Evolutionary conservation across 92 coral and sea anemone genomes (phyloP), one percentile per base, ranked within the genome.

Genomic region (Palythoa grandis): DNA sequence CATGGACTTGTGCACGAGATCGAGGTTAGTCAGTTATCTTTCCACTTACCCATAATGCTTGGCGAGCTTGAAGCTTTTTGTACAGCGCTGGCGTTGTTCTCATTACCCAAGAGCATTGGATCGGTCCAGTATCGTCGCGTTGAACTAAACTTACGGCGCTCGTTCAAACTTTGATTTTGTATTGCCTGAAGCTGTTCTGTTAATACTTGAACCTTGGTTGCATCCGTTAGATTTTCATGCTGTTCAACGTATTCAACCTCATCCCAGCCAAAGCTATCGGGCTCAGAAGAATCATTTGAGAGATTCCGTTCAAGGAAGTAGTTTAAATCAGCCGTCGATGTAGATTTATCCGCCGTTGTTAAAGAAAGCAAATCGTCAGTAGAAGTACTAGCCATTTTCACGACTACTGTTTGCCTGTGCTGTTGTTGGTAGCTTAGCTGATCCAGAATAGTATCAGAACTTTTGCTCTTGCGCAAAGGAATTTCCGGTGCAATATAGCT

Each of bases 51-150:
- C 56, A 94, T 79, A 52, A 92, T 57, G 70, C 95, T 88, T 54
- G 95, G 98, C 9, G 98, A 90, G 79, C 98, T 94, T 4, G 93
- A 91, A 7, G 98, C 89, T 53, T 95, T 91, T 17, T 92, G 89
- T 75, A 94, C 54, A 52, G 84, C 78, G 35, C 53, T 88, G 7
- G 76, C 87, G 3, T 76, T 92, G 2, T 88, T 70, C 11, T 86
- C 77, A 79, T 78, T 48, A 60, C 88, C 83, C 15, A 87, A 63
- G 23, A 74, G 52, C 25, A 87, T 43, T 13, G 95, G 89, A 29
- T 92, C 98, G 13, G 91, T 88, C 94, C 98, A 90, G 76, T 94
- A 94, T 66, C 98, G 85, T 37, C 89, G 88, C 12, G 89, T 87
- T 6, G 91, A 90, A 48, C 98, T 94, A 82, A 40, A 94, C 56